Conservation (phyloP, 2,113 vertebrate genomes). For the Callorhinus ursinus region DNA sequence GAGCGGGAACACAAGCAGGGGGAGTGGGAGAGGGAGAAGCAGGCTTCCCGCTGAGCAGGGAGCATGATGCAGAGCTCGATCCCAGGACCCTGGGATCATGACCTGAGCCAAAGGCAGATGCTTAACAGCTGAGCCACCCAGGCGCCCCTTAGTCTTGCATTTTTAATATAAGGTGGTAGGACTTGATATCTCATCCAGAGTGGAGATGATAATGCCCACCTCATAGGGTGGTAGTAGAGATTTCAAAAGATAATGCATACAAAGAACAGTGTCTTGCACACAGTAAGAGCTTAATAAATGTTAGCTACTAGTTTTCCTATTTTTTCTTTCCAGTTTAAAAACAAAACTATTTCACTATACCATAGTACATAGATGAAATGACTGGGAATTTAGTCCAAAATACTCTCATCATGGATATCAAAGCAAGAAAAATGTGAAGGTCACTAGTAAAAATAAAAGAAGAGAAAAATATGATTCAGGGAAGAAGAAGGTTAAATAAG, state of each 20-base stretch:
- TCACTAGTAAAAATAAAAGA: background rate
- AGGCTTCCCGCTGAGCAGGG: no score
- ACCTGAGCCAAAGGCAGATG: no score
- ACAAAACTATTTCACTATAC: background rate
- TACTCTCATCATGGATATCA: background rate
- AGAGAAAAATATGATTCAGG: background rate
- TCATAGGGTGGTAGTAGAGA: background rate
- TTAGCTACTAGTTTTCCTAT: background rate
- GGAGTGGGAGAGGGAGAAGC: no score
- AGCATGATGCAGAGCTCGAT: no score
- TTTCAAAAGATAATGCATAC: background rate
- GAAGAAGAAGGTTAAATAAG: slow-evolving; percentile 3
- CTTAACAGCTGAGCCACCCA: no score
- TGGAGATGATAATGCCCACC: background rate
- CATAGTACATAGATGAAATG: background rate
- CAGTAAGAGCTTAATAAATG: background rate
- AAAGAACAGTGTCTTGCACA: background rate
- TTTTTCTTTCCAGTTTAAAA: background rate
- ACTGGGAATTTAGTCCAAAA: background rate
- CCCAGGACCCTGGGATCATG: no score
- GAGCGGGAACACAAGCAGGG: no score
- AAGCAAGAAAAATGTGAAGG: background rate
- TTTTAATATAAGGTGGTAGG: background rate
- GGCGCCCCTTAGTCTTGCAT: background rate
- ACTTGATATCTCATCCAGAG: background rate